phyloP scores from a whole-genome alignment of 2,113 vertebrate genomes.

The Epinephelus lanceolatus region DNA sequence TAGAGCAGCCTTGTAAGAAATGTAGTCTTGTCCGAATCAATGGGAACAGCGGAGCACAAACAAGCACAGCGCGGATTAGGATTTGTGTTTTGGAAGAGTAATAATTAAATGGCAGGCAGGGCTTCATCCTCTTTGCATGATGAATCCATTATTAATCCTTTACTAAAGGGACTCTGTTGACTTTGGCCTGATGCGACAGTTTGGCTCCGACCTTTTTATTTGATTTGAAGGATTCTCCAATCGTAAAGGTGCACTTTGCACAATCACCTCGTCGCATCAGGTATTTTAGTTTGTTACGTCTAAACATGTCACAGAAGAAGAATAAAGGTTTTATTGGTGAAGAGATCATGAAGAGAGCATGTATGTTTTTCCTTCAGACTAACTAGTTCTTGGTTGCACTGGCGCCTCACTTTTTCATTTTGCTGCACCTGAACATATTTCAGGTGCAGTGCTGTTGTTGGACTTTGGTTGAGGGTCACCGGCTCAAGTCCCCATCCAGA shows the following conservation, averaged over 20 bases:
- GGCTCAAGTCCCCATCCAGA: too few species aligned
- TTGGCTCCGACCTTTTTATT: slow-evolving; percentile 10
- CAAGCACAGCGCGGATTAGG: slow-evolving; percentile 44
- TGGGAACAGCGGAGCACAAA: slow-evolving; percentile 4
- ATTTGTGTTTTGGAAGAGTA: slow-evolving; percentile 50
- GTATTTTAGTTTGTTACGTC: background rate
- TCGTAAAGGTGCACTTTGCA: background rate
- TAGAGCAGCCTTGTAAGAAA: background rate
- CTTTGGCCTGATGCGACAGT: slow-evolving; percentile 23
- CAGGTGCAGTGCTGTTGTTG: too few species aligned
- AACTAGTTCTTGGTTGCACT: too few species aligned
- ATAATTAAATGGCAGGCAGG: slow-evolving; percentile 41
- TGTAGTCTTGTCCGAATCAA: background rate
- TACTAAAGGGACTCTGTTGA: slow-evolving; percentile 23
- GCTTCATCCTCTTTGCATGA: slow-evolving; percentile 52
- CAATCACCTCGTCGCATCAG: background rate
- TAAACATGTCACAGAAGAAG: background rate
- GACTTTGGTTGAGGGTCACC: too few species aligned
- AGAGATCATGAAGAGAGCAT: too few species aligned
- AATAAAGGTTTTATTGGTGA: background rate
- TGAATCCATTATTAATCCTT: slow-evolving; percentile 51
- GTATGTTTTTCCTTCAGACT: too few species aligned
- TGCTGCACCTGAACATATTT: too few species aligned
- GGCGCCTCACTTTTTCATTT: too few species aligned
- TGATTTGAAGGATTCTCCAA: background rate